Evolutionary conservation across 35 echinoderm and acorn worm species (phyloP), one percentile per base, ranked within the genome.

Genomic region (Amphiura filiformis): DNA sequence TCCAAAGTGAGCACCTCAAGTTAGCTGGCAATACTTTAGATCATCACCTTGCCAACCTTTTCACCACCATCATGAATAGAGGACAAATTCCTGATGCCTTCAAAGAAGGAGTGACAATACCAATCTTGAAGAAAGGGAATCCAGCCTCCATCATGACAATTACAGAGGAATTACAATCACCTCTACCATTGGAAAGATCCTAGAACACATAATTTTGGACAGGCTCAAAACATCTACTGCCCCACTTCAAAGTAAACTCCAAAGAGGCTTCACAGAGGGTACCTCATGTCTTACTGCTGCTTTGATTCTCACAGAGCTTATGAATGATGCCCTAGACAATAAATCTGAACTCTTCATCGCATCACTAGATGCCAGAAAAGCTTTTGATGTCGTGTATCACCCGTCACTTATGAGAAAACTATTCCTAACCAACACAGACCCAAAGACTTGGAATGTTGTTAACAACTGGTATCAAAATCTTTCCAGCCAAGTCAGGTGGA

Each of bases 331-430:
- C 26, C 15, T 70, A 13, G 61, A 70, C 28, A 70, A 18, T 23
- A 70, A 70, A 23, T 70, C 61, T 18, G 61, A 70, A 30, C 28
- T 70, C 7, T 70, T 70, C 28, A n/a, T 70, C 11, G 61, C 61
- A 70, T 52, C 61, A 70, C 61, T 70, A 4, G 61, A 70, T 30
- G 61, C 61, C 4, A 18, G 61, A 70, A 70, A 70, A 70, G 61
- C 61, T 3, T 70, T 70, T n/a, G 61, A 70, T n/a, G 61, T 70
- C 26, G 61, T 70, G 26, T 70, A 70, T 30, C 28, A 30, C 26
- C 61, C 61, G 1, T 70, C 61, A 13, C 61, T 70, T n/a, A 70
- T 70, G 61, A 70, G 61, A n/a, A 70, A 70, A n/a, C 61, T 70
- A 5, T 70, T 15, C 28, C 26, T 70, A 13, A 23, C 61, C 28